Percentiles rank a stretch among this genome's conserved stretches.
phyloP scores from a whole-genome alignment of 2,888 invertebrate genomes.

The Spilarctia lutea region DNA sequence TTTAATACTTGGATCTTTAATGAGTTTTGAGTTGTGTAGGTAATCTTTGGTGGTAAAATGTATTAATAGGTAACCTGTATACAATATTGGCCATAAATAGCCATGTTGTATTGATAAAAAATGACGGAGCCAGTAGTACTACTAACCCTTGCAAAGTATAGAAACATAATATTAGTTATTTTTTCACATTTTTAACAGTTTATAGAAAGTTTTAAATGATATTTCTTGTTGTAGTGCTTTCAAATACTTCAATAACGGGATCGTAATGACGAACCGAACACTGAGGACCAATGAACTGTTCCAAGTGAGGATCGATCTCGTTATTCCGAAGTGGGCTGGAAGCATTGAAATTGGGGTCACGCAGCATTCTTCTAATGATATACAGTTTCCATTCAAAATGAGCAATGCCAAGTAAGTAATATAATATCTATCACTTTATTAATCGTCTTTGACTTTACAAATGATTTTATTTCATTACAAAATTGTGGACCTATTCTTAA shows the following conservation, averaged over 20 bases:
- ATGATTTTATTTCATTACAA: background rate
- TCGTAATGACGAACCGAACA: slow-evolving; percentile 95
- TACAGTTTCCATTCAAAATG: slow-evolving; percentile 97
- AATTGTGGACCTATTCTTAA: background rate
- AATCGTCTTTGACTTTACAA: background rate
- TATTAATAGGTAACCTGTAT: too few relatives aligned
- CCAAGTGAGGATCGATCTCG: slow-evolving; percentile 95
- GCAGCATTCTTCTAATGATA: slow-evolving; percentile 94
- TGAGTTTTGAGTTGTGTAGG: too few relatives aligned
- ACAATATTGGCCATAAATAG: too few relatives aligned
- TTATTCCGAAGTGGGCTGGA: slow-evolving; percentile 98
- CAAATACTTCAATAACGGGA: slow-evolving; percentile 97
- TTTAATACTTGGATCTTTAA: too few relatives aligned
- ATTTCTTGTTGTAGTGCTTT: slow-evolving; percentile 88
- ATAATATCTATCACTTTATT: background rate
- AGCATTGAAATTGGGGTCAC: slow-evolving; percentile 98
- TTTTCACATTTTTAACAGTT: background rate
- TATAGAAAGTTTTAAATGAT: background rate
- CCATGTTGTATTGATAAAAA: too few relatives aligned
- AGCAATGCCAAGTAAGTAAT: slow-evolving; percentile 92
- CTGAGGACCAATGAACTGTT: slow-evolving; percentile 95
- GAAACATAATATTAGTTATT: background rate
- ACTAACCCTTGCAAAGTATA: background rate
- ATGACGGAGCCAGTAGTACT: too few relatives aligned
- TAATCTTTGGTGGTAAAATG: too few relatives aligned